A percentile compares a stretch with the other conserved stretches of the same genome.
phyloP scores from a whole-genome alignment of 2,888 invertebrate species.

The Caradrina kadenii region DNA sequence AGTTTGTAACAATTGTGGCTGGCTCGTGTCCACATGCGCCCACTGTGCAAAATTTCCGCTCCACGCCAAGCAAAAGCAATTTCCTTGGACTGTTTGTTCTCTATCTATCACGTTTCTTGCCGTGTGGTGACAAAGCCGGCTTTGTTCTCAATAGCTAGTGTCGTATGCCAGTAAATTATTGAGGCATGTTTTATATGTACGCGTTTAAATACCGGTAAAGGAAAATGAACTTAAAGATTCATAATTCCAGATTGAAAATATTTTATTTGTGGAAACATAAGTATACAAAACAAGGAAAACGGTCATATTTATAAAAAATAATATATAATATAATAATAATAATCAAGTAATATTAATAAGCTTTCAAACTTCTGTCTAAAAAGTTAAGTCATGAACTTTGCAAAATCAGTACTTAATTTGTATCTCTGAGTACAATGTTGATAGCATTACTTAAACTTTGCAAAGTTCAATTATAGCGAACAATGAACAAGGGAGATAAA shows the following conservation, averaged over 20 bases:
- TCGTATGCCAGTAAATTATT: conserved; percentile 37
- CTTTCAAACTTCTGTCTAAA: conserved; percentile 1
- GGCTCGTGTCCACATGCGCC: conserved; percentile 52
- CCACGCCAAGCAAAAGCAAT: conserved; percentile 68
- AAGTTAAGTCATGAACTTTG: conserved; percentile 26
- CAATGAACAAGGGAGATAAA: conserved; percentile 17
- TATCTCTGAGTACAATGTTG: conserved; percentile 23
- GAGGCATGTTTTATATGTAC: conserved; percentile 18
- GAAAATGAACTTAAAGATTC: background rate
- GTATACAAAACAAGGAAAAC: no score
- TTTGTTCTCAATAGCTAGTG: conserved; percentile 39
- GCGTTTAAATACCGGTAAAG: conserved; percentile 12
- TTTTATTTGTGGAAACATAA: no score
- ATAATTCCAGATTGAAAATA: no score
- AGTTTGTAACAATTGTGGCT: conserved; percentile 43
- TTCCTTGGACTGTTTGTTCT: conserved; percentile 66
- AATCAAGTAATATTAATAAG: conserved; percentile 17
- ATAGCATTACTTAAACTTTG: conserved; percentile 20
- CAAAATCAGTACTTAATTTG: conserved; percentile 29
- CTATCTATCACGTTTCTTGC: conserved; percentile 56
- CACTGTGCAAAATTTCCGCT: conserved; percentile 60
- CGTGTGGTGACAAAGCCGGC: conserved; percentile 44
- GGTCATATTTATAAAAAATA: no score
- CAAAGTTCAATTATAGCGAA: conserved; percentile 33
- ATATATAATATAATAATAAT: background rate